Conservation (phyloP, 1,140 invertebrate species). For the Drosophila kikkawai region DNA sequence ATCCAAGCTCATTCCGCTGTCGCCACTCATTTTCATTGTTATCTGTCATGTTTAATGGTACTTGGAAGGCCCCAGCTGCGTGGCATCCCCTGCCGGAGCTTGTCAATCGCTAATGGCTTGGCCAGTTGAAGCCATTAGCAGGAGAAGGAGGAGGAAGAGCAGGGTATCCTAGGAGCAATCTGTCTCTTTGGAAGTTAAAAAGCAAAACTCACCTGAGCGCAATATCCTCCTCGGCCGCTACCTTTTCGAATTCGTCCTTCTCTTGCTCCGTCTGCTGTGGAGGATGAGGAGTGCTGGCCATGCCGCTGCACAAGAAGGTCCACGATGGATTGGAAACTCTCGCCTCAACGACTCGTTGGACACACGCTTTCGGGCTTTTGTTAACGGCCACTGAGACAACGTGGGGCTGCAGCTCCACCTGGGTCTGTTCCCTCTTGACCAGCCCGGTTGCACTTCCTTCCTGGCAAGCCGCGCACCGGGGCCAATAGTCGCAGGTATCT, state of each 20-base stretch:
- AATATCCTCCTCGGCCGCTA: slow-evolving; percentile 10
- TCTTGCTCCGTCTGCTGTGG: neutral
- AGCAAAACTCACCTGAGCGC: slow-evolving; percentile 34
- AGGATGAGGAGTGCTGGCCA: slow-evolving; percentile 22
- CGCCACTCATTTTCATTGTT: slow-evolving; percentile 42
- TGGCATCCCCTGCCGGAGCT: neutral
- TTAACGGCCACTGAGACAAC: slow-evolving; percentile 59
- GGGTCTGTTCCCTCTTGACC: slow-evolving; percentile 11
- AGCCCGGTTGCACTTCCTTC: slow-evolving; percentile 12
- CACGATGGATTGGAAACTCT: slow-evolving; percentile 42
- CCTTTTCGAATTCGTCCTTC: neutral
- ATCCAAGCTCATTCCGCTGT: slow-evolving; percentile 37
- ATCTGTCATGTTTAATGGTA: slow-evolving; percentile 35
- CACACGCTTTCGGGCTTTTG: slow-evolving; percentile 22
- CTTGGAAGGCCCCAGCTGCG: slow-evolving; percentile 13
- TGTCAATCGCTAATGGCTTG: slow-evolving; percentile 39
- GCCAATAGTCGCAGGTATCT: slow-evolving; percentile 78
- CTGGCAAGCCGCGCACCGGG: slow-evolving; percentile 68
- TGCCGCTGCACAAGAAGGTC: slow-evolving; percentile 67
- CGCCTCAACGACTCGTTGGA: neutral
- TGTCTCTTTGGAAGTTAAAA: slow-evolving; percentile 7
- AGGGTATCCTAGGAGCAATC: slow-evolving; percentile 7
- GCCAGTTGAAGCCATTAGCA: slow-evolving; percentile 12
- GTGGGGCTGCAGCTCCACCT: slow-evolving; percentile 20
- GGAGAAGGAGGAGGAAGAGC: neutral